These are phyloP conservation scores for Lepidotrigona ventralis DNA, from an alignment of 1,140 invertebrate species.

Conservation along the genomic window DNA sequence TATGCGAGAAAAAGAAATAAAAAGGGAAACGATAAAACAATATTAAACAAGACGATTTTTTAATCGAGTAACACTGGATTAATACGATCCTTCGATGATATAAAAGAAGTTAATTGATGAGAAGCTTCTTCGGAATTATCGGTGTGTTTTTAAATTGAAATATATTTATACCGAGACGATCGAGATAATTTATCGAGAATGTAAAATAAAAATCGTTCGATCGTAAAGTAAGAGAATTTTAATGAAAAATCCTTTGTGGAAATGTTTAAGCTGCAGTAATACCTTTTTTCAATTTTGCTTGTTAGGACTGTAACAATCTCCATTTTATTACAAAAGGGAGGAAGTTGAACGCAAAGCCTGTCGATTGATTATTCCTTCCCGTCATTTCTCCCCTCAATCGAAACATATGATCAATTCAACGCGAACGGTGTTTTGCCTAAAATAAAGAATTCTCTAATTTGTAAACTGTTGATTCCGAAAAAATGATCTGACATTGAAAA, in stretches of 20 bases:
- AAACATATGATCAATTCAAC: not conserved
- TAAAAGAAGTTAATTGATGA: not conserved
- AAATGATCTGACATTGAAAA: not conserved
- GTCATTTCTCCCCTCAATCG: not conserved
- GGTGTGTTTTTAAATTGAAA: not conserved
- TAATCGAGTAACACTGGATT: not conserved
- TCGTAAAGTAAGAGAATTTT: not conserved
- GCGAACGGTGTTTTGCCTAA: not conserved
- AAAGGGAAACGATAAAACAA: not conserved
- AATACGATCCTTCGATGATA: not conserved
- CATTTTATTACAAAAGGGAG: not conserved
- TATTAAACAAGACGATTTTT: not conserved
- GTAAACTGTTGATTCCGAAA: not conserved
- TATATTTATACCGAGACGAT: not conserved
- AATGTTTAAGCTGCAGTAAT: not conserved
- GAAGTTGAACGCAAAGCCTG: not conserved
- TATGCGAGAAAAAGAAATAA: not conserved
- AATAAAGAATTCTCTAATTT: not conserved
- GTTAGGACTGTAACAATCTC: constrained; percentile 16
- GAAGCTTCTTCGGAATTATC: not conserved
- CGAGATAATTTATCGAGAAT: not conserved
- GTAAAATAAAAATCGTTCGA: not conserved
- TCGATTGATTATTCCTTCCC: constrained; percentile 15
- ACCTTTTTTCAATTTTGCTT: constrained; percentile 4
- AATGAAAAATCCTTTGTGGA: not conserved